Percentiles rank a stretch among this genome's conserved stretches.
These are phyloP conservation scores for Rhizoglyphus robini DNA, from an alignment of 1,140 invertebrate species.

Conservation along the genomic window DNA sequence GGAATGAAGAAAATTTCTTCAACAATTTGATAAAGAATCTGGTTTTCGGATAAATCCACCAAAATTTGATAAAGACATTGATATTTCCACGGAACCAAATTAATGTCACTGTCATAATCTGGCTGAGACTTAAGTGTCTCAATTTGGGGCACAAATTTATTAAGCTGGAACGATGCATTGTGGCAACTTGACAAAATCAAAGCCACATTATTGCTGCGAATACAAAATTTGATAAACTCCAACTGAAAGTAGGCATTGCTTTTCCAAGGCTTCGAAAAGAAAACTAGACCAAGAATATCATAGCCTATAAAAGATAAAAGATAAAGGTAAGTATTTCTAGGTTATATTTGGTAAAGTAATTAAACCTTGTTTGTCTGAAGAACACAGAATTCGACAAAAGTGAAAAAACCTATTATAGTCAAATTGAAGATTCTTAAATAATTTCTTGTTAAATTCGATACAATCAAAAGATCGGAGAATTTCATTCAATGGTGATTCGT, in stretches of 20 bases:
- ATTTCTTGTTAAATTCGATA: slow-evolving; percentile 19
- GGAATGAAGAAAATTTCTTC: slow-evolving; percentile 85
- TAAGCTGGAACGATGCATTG: neutral
- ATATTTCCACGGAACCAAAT: slow-evolving; percentile 23
- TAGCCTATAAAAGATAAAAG: slow-evolving; percentile 12
- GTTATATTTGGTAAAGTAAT: neutral
- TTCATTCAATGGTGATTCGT: slow-evolving; percentile 21
- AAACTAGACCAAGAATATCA: slow-evolving; percentile 19
- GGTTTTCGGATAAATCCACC: slow-evolving; percentile 18
- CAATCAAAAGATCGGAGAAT: slow-evolving; percentile 20
- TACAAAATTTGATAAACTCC: slow-evolving; percentile 21
- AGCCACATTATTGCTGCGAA: slow-evolving; percentile 13
- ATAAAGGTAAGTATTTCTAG: neutral
- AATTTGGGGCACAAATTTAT: slow-evolving; percentile 21
- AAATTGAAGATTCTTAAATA: slow-evolving; percentile 12
- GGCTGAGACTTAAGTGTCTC: slow-evolving; percentile 24
- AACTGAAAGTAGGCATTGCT: slow-evolving; percentile 23
- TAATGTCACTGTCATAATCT: slow-evolving; percentile 19
- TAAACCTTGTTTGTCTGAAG: slow-evolving; percentile 24
- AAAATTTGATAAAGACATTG: slow-evolving; percentile 23
- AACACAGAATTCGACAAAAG: slow-evolving; percentile 24
- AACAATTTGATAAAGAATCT: slow-evolving; percentile 46
- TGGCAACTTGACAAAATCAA: slow-evolving; percentile 15
- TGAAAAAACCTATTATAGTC: slow-evolving; percentile 8
- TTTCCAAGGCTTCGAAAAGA: slow-evolving; percentile 22